Conservation (phyloP, 2,113 vertebrate species). For the Scomber colias region DNA sequence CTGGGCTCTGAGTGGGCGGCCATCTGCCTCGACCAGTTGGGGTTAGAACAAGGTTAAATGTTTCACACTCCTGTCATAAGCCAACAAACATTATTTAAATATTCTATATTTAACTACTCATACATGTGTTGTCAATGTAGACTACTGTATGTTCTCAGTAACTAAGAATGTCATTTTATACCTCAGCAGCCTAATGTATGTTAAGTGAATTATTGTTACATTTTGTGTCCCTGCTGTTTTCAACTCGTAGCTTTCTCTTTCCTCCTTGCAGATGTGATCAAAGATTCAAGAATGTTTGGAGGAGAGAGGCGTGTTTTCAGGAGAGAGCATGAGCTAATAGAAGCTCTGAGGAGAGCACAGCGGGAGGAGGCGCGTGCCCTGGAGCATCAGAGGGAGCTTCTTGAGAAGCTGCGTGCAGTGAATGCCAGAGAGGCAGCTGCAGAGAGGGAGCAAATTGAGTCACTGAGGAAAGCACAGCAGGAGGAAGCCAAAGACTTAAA, state of each 20-base stretch:
- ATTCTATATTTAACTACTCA: too few relatives aligned
- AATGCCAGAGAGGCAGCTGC: conserved; percentile 71
- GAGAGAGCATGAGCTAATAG: conserved; percentile 74
- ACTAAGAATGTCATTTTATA: neutral
- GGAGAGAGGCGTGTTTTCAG: conserved; percentile 54
- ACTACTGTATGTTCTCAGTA: too few relatives aligned
- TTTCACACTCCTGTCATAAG: too few relatives aligned
- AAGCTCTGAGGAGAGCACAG: conserved; percentile 78
- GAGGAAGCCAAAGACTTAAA: conserved; percentile 71
- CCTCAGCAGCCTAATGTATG: neutral
- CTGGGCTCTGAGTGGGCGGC: too few relatives aligned
- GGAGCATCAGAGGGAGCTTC: conserved; percentile 76
- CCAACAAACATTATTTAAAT: too few relatives aligned
- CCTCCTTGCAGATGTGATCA: neutral
- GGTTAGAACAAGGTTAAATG: too few relatives aligned
- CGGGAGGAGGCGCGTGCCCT: conserved; percentile 76
- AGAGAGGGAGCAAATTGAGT: conserved; percentile 72
- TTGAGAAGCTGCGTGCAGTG: conserved; percentile 62
- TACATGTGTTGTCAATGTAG: too few relatives aligned
- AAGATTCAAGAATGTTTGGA: conserved; percentile 16
- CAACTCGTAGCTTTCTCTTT: too few relatives aligned
- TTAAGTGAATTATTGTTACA: neutral
- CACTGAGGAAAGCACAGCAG: conserved; percentile 74
- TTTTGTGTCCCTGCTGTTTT: neutral
- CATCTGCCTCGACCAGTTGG: too few relatives aligned